Percentiles rank a stretch among this genome's conserved stretches.
Evolutionary conservation across 2,888 invertebrate species (phyloP).

Genomic region (Pseudeuparius sepicola): DNA sequence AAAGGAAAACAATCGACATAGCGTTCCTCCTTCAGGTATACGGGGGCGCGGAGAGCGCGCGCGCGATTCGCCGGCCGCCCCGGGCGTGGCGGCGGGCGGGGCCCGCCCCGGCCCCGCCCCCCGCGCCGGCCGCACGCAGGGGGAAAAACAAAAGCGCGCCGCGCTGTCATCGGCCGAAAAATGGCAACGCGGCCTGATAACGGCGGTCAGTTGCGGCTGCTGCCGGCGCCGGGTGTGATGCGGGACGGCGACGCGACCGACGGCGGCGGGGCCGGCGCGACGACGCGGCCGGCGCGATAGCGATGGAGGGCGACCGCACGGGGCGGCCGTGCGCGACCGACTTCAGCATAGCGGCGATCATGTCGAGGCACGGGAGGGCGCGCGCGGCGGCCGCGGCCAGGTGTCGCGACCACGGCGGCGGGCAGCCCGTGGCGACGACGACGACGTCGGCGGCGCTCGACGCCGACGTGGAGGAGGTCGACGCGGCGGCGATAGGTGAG

Average conservation of each 20-base stretch:
- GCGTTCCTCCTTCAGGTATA: background rate
- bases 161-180: conserved; percentile 37
- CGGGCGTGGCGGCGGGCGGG: conserved; percentile 16
- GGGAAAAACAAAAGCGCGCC: conserved; percentile 35
- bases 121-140: conserved; percentile 17
- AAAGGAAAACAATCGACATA: conserved; percentile 28
- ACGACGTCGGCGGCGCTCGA: too few relatives aligned
- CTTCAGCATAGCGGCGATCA: conserved; percentile 93
- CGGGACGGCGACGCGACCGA: conserved; percentile 36
- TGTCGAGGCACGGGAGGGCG: conserved; percentile 62
- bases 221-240: background rate
- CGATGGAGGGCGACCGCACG: conserved; percentile 57
- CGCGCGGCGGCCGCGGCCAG: conserved; percentile 53
- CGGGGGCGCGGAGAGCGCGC: conserved; percentile 10
- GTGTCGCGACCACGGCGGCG: conserved; percentile 38
- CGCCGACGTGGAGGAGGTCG: too few relatives aligned
- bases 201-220: conserved; percentile 46
- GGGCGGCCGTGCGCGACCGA: conserved; percentile 80
- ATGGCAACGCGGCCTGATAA: conserved; percentile 44
- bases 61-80: conserved; percentile 12
- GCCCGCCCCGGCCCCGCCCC: conserved; percentile 13
- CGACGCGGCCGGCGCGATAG: conserved; percentile 24
- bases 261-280: conserved; percentile 19
- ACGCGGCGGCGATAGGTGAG: too few relatives aligned
- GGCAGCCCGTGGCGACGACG: conserved; percentile 36